Percentiles rank a stretch among this genome's conserved stretches.
These are phyloP conservation scores for Latrodectus geometricus DNA, from an alignment of 1,140 invertebrate species.

Conservation along the genomic window DNA sequence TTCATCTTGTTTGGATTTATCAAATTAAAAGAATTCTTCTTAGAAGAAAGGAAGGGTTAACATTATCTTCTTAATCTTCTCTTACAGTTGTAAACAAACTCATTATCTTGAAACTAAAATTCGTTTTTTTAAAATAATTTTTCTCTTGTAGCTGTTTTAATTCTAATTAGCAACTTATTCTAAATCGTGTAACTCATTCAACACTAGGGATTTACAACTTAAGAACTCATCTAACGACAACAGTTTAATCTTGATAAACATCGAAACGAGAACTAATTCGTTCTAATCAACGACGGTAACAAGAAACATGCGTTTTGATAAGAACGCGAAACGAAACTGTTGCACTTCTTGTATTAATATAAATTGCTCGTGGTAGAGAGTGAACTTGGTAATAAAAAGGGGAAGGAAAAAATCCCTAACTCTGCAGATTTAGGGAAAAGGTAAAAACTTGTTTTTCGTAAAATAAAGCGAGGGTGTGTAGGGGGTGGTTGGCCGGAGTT, in stretches of 20 bases:
- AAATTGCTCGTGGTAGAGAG: constrained; percentile 5
- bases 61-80: no score
- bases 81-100: no score
- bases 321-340: constrained; percentile 23
- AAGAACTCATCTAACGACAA: no score
- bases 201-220: no score
- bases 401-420: constrained; percentile 12
- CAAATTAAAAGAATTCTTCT: no score
- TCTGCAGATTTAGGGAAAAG: constrained; percentile 28
- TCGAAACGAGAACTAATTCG: constrained; percentile 1
- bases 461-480: background rate
- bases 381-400: constrained; percentile 36
- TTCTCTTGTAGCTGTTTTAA: no score
- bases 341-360: constrained; percentile 51
- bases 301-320: constrained; percentile 25
- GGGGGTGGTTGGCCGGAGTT: background rate
- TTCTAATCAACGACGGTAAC: constrained; percentile 23
- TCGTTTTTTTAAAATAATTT: no score
- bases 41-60: no score
- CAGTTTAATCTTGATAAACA: background rate
- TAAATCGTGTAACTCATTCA: no score
- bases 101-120: no score
- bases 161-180: no score
- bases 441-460: constrained; percentile 44
- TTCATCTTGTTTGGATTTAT: no score